Evolutionary conservation across 2,888 invertebrate species (phyloP), one percentile per base, ranked within the genome.

Genomic region (Brachycybe producta): DNA sequence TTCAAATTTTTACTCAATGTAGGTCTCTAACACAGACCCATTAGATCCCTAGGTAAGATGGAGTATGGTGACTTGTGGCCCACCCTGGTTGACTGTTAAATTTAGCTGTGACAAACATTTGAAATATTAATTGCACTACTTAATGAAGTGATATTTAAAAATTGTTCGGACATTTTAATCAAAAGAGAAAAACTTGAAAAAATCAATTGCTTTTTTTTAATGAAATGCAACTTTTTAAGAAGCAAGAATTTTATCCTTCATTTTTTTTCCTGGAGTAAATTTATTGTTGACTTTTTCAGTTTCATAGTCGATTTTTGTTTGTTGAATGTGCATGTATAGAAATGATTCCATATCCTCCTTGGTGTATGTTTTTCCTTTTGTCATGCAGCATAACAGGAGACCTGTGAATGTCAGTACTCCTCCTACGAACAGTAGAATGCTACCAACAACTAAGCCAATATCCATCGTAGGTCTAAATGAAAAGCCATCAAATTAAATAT

Each of bases 351-450:
- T 36, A 24, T 47, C 47, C 21, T 47, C 24, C 24, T n/a, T 19
- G 2, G 47, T 47, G 32, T 47, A 47, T 8, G 47, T 47, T 26
- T 47, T 47, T 15, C 47, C 47, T 30, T 47, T 47, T 15, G 38
- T 15, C 47, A 47, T 27, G 38, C 47, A 47, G 23, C 47, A 47
- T n/a, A 47, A 24, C 23, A 47, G 8, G 13, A 47, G 11, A 8
- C 47, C 47, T 17, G 27, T 36, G 11, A 47, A 11, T 4, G 47
- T 39, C 23, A 47, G 17, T 11, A 47, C 11, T 17, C 38, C 24
- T 17, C 47, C 47, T 13, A 36, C 26, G 15, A 21, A 21, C 21
- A 47, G 7, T 17, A 47, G 32, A 21, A 19, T 36, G 11, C 15
- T 19, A 2, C 47, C 47, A 8, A 39, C 26, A 24, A 26, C n/a